Percentiles rank a stretch among this genome's conserved stretches.
Evolutionary conservation across 2,113 vertebrate genomes (phyloP).

Genomic region (Pomatorhinus ruficollis): DNA sequence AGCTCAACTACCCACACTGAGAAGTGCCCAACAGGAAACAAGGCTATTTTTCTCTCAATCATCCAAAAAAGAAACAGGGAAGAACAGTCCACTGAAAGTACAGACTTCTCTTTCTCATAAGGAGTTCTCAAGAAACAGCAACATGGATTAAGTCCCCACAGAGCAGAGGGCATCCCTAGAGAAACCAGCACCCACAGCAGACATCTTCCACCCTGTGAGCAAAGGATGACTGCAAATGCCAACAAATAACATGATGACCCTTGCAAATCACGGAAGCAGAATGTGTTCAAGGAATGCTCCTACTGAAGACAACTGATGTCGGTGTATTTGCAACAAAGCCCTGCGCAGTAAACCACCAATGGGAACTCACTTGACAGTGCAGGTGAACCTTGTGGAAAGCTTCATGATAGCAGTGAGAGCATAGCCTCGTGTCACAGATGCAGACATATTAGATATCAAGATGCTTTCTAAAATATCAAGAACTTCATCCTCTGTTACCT

Average conservation of each 20-base stretch:
- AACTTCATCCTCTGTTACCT: slow-evolving; percentile 98
- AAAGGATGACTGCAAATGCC: neutral
- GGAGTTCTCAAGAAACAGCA: neutral
- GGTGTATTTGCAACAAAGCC: neutral
- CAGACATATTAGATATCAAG: slow-evolving; percentile 94
- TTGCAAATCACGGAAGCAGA: neutral
- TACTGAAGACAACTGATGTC: neutral
- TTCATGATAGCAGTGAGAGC: slow-evolving; percentile 98
- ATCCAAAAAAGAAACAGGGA: neutral
- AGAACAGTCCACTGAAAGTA: neutral
- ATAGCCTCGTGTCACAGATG: slow-evolving; percentile 94
- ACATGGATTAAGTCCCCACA: neutral
- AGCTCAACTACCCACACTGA: neutral
- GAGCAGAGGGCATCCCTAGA: neutral
- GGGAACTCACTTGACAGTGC: slow-evolving; percentile 90
- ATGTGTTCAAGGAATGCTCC: neutral
- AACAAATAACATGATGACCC: neutral
- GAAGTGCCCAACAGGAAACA: neutral
- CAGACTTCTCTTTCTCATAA: neutral
- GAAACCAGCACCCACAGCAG: neutral
- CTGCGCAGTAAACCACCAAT: neutral
- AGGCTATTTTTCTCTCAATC: neutral
- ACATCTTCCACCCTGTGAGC: neutral
- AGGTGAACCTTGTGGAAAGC: slow-evolving; percentile 93
- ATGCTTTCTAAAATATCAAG: slow-evolving; percentile 97